Percentiles rank a stretch among this genome's conserved stretches.
These are phyloP conservation scores for Linurgus olivaceus DNA, from an alignment of 2,797 vertebrate genomes.

Conservation along the genomic window DNA sequence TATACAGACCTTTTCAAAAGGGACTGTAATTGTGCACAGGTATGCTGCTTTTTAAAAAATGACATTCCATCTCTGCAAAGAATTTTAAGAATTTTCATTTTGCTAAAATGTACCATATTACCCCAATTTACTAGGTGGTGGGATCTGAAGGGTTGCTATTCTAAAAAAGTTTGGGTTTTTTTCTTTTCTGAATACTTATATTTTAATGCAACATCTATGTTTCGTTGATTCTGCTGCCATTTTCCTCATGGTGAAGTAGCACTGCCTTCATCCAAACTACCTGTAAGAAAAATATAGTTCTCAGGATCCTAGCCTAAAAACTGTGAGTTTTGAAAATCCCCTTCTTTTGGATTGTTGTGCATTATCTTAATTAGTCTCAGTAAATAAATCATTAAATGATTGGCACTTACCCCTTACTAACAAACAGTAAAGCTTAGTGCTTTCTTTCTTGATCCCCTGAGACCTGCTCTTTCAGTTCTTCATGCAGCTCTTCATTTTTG, in stretches of 20 bases:
- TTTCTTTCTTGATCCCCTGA: constrained; percentile 16
- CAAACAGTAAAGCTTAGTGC: constrained; percentile 21
- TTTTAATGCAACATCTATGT: neutral
- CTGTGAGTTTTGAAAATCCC: constrained; percentile 39
- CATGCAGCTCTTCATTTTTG: neutral
- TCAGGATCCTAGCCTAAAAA: constrained; percentile 5
- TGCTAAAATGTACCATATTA: neutral
- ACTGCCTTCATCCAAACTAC: neutral
- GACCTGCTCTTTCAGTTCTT: constrained; percentile 26
- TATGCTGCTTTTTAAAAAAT: neutral
- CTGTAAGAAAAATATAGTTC: neutral
- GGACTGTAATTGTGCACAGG: neutral
- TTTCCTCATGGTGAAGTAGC: neutral
- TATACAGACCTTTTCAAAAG: neutral
- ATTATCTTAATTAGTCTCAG: constrained; percentile 68
- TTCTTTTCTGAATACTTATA: neutral
- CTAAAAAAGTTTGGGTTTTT: neutral
- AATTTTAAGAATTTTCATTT: accelerated
- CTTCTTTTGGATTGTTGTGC: constrained; percentile 1
- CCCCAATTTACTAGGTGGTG: neutral
- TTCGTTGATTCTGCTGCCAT: neutral
- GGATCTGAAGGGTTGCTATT: neutral
- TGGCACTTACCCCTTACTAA: constrained; percentile 57
- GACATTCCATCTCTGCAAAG: neutral
- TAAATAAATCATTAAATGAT: constrained; percentile 75